Base-by-base conservation (phyloP, 2,113 vertebrate genomes). In the Gobiocypris rarus region DNA sequence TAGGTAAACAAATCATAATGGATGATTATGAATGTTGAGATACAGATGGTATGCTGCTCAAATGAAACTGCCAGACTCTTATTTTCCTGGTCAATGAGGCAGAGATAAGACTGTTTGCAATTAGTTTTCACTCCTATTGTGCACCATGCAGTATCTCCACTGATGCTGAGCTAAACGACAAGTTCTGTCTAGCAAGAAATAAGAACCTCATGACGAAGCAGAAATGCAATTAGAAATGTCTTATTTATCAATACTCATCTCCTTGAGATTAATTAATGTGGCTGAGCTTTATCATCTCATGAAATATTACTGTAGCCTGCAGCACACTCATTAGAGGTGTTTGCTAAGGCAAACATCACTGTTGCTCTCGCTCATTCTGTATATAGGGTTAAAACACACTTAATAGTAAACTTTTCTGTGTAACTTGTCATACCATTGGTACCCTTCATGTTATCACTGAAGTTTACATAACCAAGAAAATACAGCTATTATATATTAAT, bases 81-180 rank as follows among this genome's bases (percentile, higher is more conserved):
- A 41, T 77, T 58, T 77, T 24, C 41, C 34, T 58, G 75, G 13
- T 77, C 75, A 77, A 15, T 77, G 75, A 77, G 75, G 75, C 75
- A 77, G 54, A 41, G 54, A 77, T 38, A 58, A 14, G 19, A 77
- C 22, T 59, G 54, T 56, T 56, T 76, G 50, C 75, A 34, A 56
- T 73, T 73, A 73, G 41, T n/a, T 76, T 77, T 7, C 19, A 58
- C 75, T 41, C 75, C 22, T 22, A 22, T 34, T 31, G 70, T 73
- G 41, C 70, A 45, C n/a, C 6, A 48, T 45, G 41, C 22, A 6
- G 69, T 31, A 13, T 75, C 5, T n/a, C 13, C 34, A 77, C 54
- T 58, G 75, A 43, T 59, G 54, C 11, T 41, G 54, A 38, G 54
- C 34, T 77, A 38, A 77, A 38, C 19, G 3, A 58, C 75, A 77